A percentile compares a stretch with the other conserved stretches of the same genome.
phyloP scores from a whole-genome alignment of 2,797 vertebrate species.

The Oceanodroma leucorhoa region DNA sequence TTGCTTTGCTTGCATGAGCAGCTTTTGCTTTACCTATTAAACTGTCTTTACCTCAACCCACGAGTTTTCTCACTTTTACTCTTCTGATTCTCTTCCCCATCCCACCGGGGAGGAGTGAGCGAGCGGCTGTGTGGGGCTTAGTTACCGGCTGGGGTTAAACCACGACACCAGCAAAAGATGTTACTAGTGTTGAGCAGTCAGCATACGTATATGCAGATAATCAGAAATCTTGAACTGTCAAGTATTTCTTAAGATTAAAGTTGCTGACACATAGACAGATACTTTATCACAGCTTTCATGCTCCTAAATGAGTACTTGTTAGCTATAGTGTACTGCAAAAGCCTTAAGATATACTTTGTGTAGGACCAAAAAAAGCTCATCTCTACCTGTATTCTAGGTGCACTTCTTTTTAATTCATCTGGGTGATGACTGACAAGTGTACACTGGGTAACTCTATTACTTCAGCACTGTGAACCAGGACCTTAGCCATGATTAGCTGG shows the following conservation, averaged over 20 bases:
- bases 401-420: background rate
- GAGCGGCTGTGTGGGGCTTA: accelerated
- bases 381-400: background rate
- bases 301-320: background rate
- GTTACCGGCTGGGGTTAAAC: background rate
- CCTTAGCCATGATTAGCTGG: background rate
- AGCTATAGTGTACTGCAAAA: background rate
- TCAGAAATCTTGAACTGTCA: background rate
- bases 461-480: background rate
- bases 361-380: background rate
- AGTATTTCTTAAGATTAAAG: background rate
- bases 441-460: background rate
- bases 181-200: background rate
- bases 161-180: background rate
- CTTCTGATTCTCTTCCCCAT: background rate
- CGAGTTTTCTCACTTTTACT: background rate
- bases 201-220: background rate
- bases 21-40: background rate
- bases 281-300: background rate
- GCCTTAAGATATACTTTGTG: background rate
- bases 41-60: background rate
- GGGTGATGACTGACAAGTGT: background rate
- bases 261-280: background rate
- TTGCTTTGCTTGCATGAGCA: background rate
- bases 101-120: background rate